phyloP scores from a whole-genome alignment of 2,888 invertebrate species.

The Spilosoma lubricipeda region DNA sequence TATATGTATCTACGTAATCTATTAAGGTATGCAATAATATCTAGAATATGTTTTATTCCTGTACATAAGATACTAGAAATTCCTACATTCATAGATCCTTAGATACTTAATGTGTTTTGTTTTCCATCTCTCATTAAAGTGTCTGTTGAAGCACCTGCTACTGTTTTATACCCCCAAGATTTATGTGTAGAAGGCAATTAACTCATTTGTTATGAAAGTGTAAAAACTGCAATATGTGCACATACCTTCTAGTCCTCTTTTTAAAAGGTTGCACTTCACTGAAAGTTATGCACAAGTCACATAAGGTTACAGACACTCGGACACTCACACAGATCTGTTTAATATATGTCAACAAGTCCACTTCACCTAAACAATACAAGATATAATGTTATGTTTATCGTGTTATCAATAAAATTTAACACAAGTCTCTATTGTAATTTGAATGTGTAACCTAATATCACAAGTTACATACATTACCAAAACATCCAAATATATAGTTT shows the following conservation, averaged over 20 bases:
- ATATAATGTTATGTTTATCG: constrained; percentile 36
- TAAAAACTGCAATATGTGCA: constrained; percentile 34
- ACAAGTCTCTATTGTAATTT: constrained; percentile 13
- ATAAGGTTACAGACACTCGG: constrained; percentile 48
- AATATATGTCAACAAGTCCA: constrained; percentile 51
- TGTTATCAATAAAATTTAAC: constrained; percentile 25
- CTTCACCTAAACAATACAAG: constrained; percentile 45
- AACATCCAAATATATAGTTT: constrained; percentile 46
- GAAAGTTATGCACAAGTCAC: constrained; percentile 59
- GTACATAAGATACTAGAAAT: background rate
- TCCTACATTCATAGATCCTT: background rate
- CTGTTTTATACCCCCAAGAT: background rate
- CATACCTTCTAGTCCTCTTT: constrained; percentile 57
- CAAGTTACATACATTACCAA: constrained; percentile 50
- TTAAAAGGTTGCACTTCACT: constrained; percentile 47
- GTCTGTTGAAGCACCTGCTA: constrained; percentile 7
- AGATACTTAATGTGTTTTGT: constrained; percentile 6
- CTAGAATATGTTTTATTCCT: background rate
- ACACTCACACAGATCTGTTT: constrained; percentile 49
- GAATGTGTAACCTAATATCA: constrained; percentile 37
- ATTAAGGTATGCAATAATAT: too few relatives aligned
- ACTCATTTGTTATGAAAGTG: background rate
- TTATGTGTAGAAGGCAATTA: background rate
- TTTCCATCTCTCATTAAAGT: background rate
- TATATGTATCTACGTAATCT: too few relatives aligned